Base-by-base conservation (phyloP, 2,797 vertebrate genomes). In the Avahi laniger region DNA sequence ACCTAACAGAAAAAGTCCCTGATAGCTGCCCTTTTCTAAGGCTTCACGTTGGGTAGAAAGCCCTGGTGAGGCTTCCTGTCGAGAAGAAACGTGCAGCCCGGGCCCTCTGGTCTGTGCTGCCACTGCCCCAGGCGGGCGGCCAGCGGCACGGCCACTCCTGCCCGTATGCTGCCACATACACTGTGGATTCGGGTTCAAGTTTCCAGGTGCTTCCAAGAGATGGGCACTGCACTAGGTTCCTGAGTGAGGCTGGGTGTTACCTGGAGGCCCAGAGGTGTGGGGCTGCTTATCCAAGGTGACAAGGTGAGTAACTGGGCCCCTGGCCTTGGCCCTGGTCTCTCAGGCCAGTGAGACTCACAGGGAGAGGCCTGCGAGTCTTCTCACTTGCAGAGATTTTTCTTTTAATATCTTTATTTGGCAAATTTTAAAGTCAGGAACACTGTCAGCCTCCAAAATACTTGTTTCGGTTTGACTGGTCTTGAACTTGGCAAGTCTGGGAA, bases 61-160 rank as follows among this genome's bases (percentile, higher is more conserved):
- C 33, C 14, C 43, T 11, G 38, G 57, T 57, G 20, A 46, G 4
- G 22, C 14, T 54, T 63, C 38, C 11, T 7, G 5, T 24, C 8
- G 14, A 63, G 43, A 10, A 15, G 20, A n/a, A 61, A 24, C 4
- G 54, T 4, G 30, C 7, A 0, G 41, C 38, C 38, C 38, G 14
- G 30, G 20, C 7, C 41, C 30, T 11, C 20, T 3, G 7, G 11
- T 67, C 61, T 48, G 33, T 4, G 33, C 43, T 8, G 4, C 43
- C 33, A 10, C 13, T 0, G 48, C 33, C 33, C 7, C 2, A 4
- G 4, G 43, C 8, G 20, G 7, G 24, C 30, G 7, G 18, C 20
- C 12, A 26, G 38, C 4, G 7, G 30, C 69, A 87, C 28, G n/a
- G 38, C 38, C 24, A 2, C 14, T 0, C 63, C 26, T 5, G 22